A percentile compares a stretch with the other conserved stretches of the same genome.
Evolutionary conservation across 2,888 invertebrate species (phyloP).

Genomic region (Amphipyra berbera): DNA sequence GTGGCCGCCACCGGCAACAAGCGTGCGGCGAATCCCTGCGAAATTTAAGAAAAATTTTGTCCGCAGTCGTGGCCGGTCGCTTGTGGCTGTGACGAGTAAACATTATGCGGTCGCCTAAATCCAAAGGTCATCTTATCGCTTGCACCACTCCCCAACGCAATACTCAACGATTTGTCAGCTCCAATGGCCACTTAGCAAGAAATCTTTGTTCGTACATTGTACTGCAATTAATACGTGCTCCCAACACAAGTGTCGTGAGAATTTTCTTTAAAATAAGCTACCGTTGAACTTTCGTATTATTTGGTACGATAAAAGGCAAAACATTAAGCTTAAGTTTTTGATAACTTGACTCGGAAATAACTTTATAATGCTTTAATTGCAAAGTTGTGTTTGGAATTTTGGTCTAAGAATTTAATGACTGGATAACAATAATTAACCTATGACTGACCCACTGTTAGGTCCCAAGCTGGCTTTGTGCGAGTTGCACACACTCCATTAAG

Average conservation of each 20-base stretch:
- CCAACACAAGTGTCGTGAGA: slow-evolving; percentile 47
- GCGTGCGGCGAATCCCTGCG: no score
- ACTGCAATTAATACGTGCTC: slow-evolving; percentile 47
- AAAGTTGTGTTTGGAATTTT: slow-evolving; percentile 1
- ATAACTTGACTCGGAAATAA: neutral
- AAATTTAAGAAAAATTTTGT: no score
- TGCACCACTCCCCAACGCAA: slow-evolving; percentile 42
- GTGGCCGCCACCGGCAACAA: no score
- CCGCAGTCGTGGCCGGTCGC: no score
- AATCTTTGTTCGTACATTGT: slow-evolving; percentile 40
- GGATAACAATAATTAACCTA: no score
- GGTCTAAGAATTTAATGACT: no score
- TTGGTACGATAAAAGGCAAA: neutral
- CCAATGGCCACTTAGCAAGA: slow-evolving; percentile 49
- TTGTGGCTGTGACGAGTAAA: no score
- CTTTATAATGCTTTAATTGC: neutral
- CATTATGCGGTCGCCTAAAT: no score
- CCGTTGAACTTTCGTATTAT: no score
- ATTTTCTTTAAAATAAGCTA: slow-evolving; percentile 5
- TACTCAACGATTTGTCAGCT: slow-evolving; percentile 58
- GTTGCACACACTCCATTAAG: no score
- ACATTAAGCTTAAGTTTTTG: slow-evolving; percentile 2
- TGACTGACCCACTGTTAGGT: no score
- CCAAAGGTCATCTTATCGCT: slow-evolving; percentile 20
- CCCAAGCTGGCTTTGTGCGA: no score